Conservation (phyloP, 2,888 invertebrate species). For the Cybosia mesomella region DNA sequence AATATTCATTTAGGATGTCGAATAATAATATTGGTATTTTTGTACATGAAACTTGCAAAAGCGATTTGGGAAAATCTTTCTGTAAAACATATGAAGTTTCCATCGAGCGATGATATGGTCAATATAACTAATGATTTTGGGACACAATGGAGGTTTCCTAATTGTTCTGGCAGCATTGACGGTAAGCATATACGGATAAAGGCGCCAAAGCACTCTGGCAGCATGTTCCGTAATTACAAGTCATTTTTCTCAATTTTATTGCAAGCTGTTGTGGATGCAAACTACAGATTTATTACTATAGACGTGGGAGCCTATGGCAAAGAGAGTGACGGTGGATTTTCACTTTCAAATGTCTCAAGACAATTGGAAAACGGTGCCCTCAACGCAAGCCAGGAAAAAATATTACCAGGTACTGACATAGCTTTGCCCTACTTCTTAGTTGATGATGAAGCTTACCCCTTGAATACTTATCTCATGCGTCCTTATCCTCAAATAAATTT, state of each 20-base stretch:
- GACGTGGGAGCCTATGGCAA: no score
- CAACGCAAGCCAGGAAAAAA: slow-evolving; percentile 11
- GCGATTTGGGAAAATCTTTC: not conserved
- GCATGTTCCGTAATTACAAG: slow-evolving; percentile 26
- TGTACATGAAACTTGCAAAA: not conserved
- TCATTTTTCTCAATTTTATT: slow-evolving; percentile 24
- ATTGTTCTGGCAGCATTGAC: slow-evolving; percentile 19
- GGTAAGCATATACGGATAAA: slow-evolving; percentile 25
- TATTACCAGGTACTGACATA: slow-evolving; percentile 12
- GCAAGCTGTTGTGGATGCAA: slow-evolving; percentile 29
- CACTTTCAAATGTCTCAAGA: slow-evolving; percentile 20
- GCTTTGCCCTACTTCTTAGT: slow-evolving; percentile 5
- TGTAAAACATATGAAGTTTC: slow-evolving; percentile 23
- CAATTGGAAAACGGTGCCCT: slow-evolving; percentile 28
- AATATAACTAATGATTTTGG: slow-evolving; percentile 23
- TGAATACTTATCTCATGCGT: no score
- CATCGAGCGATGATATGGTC: slow-evolving; percentile 21
- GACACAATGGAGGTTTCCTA: slow-evolving; percentile 21
- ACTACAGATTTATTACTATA: no score
- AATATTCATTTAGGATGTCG: slow-evolving; percentile 11
- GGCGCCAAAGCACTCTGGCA: slow-evolving; percentile 22
- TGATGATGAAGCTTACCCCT: slow-evolving; percentile 13
- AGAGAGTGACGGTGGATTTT: slow-evolving; percentile 24
- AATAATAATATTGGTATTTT: slow-evolving; percentile 7
- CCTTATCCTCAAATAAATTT: slow-evolving; percentile 3